Evolutionary conservation across 2,888 invertebrate species (phyloP).

Genomic region (Hyppa rectilinea): DNA sequence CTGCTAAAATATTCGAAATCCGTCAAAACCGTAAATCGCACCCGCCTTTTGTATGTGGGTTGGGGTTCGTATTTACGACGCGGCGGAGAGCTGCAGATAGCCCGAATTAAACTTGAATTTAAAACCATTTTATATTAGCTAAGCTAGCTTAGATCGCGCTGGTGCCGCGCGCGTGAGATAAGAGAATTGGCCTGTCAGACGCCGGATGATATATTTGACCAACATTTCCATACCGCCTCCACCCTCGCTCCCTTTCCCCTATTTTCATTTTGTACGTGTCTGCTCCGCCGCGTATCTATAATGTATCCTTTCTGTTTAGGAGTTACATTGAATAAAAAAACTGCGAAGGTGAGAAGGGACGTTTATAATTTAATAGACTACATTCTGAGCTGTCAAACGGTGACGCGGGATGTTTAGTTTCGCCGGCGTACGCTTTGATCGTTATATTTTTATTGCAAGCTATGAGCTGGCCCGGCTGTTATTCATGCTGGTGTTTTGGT

Average conservation of each 20-base stretch:
- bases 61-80: constrained; percentile 83
- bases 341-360: constrained; percentile 82
- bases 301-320: constrained; percentile 88
- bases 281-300: constrained; percentile 88
- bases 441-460: constrained; percentile 67
- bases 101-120: constrained; percentile 91
- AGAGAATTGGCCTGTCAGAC: constrained; percentile 97
- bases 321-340: constrained; percentile 87
- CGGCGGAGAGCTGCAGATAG: constrained; percentile 86
- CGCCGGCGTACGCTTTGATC: constrained; percentile 67
- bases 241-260: constrained; percentile 81
- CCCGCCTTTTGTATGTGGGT: constrained; percentile 85
- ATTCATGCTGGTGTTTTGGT: constrained; percentile 69
- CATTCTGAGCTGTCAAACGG: constrained; percentile 81
- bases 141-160: constrained; percentile 90
- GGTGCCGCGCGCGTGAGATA: constrained; percentile 92
- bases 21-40: constrained; percentile 90
- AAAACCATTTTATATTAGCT: constrained; percentile 91
- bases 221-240: constrained; percentile 94
- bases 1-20: constrained; percentile 87
- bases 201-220: constrained; percentile 97
- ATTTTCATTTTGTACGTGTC: constrained; percentile 91
- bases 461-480: constrained; percentile 64
- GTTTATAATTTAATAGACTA: constrained; percentile 85
- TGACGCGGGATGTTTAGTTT: constrained; percentile 71